phyloP scores from a whole-genome alignment of 2,888 invertebrate species.

The Synergus umbraculus region DNA sequence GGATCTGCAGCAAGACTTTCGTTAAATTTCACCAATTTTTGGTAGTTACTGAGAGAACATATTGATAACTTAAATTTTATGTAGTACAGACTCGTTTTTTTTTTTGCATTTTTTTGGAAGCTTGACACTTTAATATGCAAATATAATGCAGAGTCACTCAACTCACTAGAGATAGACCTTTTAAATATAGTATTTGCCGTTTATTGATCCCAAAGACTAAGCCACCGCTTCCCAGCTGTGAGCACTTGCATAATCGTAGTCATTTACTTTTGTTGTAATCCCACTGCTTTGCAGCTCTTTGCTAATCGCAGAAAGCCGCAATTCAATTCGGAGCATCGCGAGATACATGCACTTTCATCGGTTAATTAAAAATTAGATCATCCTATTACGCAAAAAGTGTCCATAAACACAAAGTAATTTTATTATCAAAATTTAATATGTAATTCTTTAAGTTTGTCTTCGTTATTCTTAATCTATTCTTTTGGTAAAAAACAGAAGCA shows the following conservation, averaged over 20 bases:
- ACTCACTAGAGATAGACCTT: slow-evolving; percentile 16
- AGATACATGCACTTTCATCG: not conserved
- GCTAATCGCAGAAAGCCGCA: slow-evolving; percentile 35
- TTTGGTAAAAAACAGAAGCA: too few species aligned
- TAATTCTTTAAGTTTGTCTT: not conserved
- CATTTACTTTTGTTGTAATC: slow-evolving; percentile 38
- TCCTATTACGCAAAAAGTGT: not conserved
- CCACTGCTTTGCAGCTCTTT: slow-evolving; percentile 33
- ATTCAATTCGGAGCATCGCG: slow-evolving; percentile 25
- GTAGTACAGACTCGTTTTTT: not conserved
- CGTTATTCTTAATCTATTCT: too few species aligned
- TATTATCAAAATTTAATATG: not conserved
- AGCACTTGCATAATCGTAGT: slow-evolving; percentile 36
- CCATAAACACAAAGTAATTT: too few species aligned
- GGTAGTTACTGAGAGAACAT: too few species aligned
- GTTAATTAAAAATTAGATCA: slow-evolving; percentile 24
- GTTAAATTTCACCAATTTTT: too few species aligned
- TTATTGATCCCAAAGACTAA: slow-evolving; percentile 32
- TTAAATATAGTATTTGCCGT: slow-evolving; percentile 34
- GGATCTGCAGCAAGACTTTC: not conserved
- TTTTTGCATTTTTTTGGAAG: not conserved
- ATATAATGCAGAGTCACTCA: slow-evolving; percentile 29
- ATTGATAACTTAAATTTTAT: too few species aligned
- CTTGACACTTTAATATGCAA: slow-evolving; percentile 14
- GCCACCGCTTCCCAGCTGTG: slow-evolving; percentile 31